These are phyloP conservation scores for Drosophila kanekoi DNA, from an alignment of 2,888 invertebrate species.

Conservation along the genomic window DNA sequence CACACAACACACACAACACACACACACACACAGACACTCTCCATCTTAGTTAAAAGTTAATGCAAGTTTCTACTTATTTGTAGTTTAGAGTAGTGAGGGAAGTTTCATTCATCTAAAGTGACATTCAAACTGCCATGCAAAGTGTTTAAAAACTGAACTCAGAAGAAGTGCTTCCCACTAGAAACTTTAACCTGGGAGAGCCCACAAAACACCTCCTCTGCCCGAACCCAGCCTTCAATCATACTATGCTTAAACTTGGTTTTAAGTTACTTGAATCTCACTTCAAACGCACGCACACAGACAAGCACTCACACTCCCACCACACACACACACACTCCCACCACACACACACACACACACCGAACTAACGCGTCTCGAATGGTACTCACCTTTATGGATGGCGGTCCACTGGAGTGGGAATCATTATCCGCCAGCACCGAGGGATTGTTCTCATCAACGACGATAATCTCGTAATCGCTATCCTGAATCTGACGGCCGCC, in stretches of 20 bases:
- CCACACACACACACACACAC: neutral
- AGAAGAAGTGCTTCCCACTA: conserved; percentile 17
- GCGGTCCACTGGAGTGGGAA: conserved; percentile 90
- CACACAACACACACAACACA: no score
- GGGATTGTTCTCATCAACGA: conserved; percentile 95
- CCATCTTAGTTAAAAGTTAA: neutral
- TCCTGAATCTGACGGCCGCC: conserved; percentile 88
- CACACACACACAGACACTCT: neutral
- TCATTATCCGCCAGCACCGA: conserved; percentile 92
- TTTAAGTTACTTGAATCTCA: conserved; percentile 1
- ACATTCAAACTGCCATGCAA: conserved; percentile 46
- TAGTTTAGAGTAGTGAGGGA: neutral
- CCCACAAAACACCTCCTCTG: neutral
- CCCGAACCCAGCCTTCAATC: neutral
- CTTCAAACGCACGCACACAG: neutral
- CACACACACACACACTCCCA: neutral
- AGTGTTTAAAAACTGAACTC: conserved; percentile 29
- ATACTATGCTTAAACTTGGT: neutral
- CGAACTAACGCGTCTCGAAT: neutral
- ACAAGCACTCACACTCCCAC: neutral
- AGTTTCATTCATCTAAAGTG: conserved; percentile 39
- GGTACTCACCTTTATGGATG: conserved; percentile 92
- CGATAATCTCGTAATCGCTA: conserved; percentile 95
- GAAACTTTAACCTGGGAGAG: conserved; percentile 8
- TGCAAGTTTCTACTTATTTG: neutral